Base-by-base conservation (phyloP, 2,888 invertebrate genomes). In the Habroteleia sp. region DNA sequence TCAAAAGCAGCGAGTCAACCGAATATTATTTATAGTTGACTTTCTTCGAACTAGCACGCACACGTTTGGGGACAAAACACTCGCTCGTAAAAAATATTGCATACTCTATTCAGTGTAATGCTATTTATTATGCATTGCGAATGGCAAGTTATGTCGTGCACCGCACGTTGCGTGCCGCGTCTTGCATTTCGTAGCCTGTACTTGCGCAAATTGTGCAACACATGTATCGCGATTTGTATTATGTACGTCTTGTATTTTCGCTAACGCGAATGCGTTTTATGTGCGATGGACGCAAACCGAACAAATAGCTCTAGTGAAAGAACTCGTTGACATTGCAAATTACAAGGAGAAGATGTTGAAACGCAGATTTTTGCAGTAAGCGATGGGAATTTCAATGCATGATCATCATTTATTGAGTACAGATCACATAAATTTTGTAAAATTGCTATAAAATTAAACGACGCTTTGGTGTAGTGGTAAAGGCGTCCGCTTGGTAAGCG, bases 91-190 rank as follows among this genome's bases (percentile, higher is more conserved):
- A 31, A 60, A 60, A 69, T 46, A 39, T 54, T 54, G 54, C 46
- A 48, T 44, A 44, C 44, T 42, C 60, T 33, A 42, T 52, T 50
- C 42, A 33, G 37, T 31, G 52, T 17, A 39, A 29, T 39, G 50
- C 37, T 31, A 52, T 69, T 69, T 69, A 60, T 69, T 52, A 50
- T 52, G 60, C 60, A 54, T 62, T 62, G 44, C 60, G 31, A 62
- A 62, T 52, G 69, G 29, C 54, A 33, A 44, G 52, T 62, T 69
- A 58, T 58, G 50, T 68, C 58, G 58, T 60, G 68, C 68, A 68
- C 52, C 44, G 8, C 58, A 31, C 41, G 58, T 58, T 50, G 58
- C 68, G 33, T 69, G 58, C 33, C 41, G 17, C 41, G 41, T 52
- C 52, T 52, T 58, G 58, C 52, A 52, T 58, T 58, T 58, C 16